These are phyloP conservation scores for Nesidiocoris tenuis DNA, from an alignment of 2,888 invertebrate genomes.

Conservation along the genomic window DNA sequence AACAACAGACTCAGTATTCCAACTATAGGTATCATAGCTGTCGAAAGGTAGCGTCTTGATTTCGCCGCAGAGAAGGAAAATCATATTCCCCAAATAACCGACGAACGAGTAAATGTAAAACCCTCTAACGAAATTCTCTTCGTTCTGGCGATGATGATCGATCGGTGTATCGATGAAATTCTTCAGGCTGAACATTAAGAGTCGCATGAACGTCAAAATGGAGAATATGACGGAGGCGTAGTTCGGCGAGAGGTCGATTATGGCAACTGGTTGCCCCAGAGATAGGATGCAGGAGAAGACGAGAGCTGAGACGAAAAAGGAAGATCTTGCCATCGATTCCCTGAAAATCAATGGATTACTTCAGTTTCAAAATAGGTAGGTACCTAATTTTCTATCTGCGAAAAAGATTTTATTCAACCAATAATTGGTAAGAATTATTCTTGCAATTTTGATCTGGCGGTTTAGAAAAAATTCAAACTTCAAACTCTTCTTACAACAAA, in stretches of 20 bases:
- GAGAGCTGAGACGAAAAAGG: too few relatives aligned
- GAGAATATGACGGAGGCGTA: background rate
- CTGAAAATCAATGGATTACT: too few relatives aligned
- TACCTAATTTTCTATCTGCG: too few relatives aligned
- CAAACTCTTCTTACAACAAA: too few relatives aligned
- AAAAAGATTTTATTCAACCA: too few relatives aligned
- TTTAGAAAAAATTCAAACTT: too few relatives aligned
- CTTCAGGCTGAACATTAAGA: background rate
- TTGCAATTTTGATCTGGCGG: too few relatives aligned
- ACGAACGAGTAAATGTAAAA: slow-evolving; percentile 22
- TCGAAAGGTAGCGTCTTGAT: slow-evolving; percentile 16
- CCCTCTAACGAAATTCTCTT: background rate
- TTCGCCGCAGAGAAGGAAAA: slow-evolving; percentile 25
- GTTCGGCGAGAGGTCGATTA: background rate
- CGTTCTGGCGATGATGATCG: background rate
- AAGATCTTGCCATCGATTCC: too few relatives aligned
- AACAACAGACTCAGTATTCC: slow-evolving; percentile 15
- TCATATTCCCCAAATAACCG: slow-evolving; percentile 4
- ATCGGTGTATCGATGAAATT: background rate
- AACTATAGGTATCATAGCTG: slow-evolving; percentile 10
- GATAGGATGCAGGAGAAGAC: background rate
- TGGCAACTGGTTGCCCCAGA: background rate
- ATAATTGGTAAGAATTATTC: too few relatives aligned
- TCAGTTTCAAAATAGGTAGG: too few relatives aligned
- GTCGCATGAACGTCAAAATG: background rate